Conservation (phyloP, 2,113 vertebrate species). For the Tenrec ecaudatus region DNA sequence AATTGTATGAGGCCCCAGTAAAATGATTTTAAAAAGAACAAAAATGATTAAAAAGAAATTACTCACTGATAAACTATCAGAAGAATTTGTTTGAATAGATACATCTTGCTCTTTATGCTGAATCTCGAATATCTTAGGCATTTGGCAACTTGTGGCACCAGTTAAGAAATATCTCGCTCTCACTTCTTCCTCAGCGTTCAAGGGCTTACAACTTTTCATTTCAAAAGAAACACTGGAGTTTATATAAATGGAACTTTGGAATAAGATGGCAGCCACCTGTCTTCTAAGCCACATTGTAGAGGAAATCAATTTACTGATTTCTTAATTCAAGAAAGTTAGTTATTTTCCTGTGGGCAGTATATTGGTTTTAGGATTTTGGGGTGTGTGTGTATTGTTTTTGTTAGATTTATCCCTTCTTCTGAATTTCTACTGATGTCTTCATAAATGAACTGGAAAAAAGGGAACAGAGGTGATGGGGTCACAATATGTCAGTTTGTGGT, state of each 20-base stretch:
- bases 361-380: not conserved
- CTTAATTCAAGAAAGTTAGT: not conserved
- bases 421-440: slow-evolving; percentile 13
- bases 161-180: not conserved
- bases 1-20: no score
- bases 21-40: no score
- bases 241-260: not conserved
- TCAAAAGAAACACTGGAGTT: not conserved
- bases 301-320: not conserved
- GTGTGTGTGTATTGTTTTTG: not conserved
- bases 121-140: not conserved
- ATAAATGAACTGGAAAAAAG: slow-evolving; percentile 1
- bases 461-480: not conserved
- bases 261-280: not conserved
- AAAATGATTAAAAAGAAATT: no score
- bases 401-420: not conserved
- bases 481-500: not conserved
- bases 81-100: not conserved
- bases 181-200: not conserved
- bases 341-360: slow-evolving; percentile 1
- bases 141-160: not conserved
- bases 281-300: not conserved
- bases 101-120: not conserved
- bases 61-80: not conserved
- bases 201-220: not conserved